phyloP scores from a whole-genome alignment of 2,113 vertebrate genomes.

The Orthochromis malagaraziensis region DNA sequence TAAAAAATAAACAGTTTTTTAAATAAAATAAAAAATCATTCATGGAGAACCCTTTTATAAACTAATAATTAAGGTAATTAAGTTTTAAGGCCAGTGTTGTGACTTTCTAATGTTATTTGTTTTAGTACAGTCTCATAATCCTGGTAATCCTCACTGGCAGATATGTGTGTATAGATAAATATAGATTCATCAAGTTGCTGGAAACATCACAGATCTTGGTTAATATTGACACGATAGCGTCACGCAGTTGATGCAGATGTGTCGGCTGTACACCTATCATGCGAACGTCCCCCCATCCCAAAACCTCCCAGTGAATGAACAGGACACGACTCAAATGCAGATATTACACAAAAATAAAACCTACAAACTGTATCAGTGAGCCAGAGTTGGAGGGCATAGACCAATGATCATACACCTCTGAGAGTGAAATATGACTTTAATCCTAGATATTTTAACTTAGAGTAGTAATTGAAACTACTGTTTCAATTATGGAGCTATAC shows the following conservation, averaged over 20 bases:
- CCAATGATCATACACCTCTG: not conserved
- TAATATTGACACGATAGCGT: not conserved
- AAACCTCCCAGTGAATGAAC: conserved; percentile 27
- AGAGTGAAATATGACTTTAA: not conserved
- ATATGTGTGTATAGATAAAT: not conserved
- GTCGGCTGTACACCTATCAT: not conserved
- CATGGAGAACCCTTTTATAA: not conserved
- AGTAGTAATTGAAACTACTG: not conserved
- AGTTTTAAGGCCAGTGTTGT: not conserved
- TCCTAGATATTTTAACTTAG: not conserved
- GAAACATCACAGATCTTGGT: not conserved
- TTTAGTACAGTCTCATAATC: not conserved
- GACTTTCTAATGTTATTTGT: not conserved
- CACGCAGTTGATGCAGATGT: not conserved
- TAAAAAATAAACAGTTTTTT: not conserved
- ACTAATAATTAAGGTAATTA: not conserved
- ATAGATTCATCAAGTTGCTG: not conserved
- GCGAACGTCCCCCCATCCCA: not conserved
- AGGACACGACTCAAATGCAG: conserved; percentile 57
- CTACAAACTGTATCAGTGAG: conserved; percentile 19
- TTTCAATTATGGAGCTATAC: not conserved
- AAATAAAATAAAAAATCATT: not conserved
- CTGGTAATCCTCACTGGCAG: not conserved
- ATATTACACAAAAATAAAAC: conserved; percentile 56
- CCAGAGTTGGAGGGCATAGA: not conserved